Base-by-base conservation (phyloP, 1,140 invertebrate genomes). In the Lepidurus couesii region DNA sequence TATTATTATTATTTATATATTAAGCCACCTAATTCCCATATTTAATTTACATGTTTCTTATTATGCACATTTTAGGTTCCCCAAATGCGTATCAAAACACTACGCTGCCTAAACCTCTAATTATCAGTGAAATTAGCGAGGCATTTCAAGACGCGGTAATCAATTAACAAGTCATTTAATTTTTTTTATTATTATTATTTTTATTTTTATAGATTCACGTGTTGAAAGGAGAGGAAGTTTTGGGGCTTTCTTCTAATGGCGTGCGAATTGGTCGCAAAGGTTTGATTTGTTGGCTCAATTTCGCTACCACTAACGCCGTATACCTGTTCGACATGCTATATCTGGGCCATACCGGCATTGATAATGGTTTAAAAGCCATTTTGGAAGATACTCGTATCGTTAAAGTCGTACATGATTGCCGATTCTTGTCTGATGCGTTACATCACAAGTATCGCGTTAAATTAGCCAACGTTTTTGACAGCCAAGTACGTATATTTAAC, bases 331-430 rank as follows among this genome's bases (percentile, higher is more conserved):
- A 80, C 44, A 43, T 80, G n/a, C 75, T 74, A 43, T 24, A 16
- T 24, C 26, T 80, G 45, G 79, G 79, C 1, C 42, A 44, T 42
- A 44, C 34, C 7, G 75, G 65, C 8, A 42, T 80, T 21, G 43
- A 44, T 24, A 26, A 24, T 16, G 79, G 79, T 1, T 44, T 80
- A 43, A 73, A 47, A 42, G 75, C 77, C 24, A 45, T 80, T 34
- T 77, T 80, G 5, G 26, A 13, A 7, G 42, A 80, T 26, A 47
- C 73, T 3, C 65, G 42, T n/a, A 44, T 80, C 1, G 7, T 80
- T 0, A 81, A 81, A 76, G 77, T 80, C 9, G 24, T 74, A 21
- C 79, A 80, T 42, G 79, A 80, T 77, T 80, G 79, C 26, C 47
- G 79, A 10, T 80, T 78, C 42, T 42, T 77, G 43, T 76, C 79